These are phyloP conservation scores for Periophthalmodon schlosseri DNA, from an alignment of 2,113 vertebrate genomes.

Conservation along the genomic window DNA sequence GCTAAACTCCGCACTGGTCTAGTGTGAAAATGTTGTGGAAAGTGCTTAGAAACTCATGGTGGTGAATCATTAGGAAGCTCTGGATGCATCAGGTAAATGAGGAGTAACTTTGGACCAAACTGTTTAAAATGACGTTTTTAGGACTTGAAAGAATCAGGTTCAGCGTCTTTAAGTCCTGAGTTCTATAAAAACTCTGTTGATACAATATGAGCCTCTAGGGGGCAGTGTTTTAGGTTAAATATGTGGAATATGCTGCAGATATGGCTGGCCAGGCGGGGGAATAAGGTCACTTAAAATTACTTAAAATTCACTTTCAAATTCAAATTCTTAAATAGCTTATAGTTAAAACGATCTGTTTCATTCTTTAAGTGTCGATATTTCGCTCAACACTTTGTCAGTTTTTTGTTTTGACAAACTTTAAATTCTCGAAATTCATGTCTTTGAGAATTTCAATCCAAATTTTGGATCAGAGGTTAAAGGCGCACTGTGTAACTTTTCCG, in stretches of 20 bases:
- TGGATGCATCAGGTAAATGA: too few species aligned
- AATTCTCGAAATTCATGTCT: slow-evolving; percentile 47
- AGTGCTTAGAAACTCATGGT: too few species aligned
- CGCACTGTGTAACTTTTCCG: too few species aligned
- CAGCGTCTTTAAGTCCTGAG: too few species aligned
- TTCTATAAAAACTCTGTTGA: background rate
- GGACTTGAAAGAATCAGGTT: too few species aligned
- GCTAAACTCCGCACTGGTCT: too few species aligned
- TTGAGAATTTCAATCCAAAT: slow-evolving; percentile 31
- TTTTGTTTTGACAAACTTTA: slow-evolving; percentile 71
- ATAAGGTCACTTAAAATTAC: slow-evolving; percentile 77
- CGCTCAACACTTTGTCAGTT: slow-evolving; percentile 60
- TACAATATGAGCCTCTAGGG: background rate
- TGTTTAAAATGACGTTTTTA: too few species aligned
- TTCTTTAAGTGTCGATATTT: slow-evolving; percentile 58
- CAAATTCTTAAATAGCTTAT: slow-evolving; percentile 66
- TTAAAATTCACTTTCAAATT: slow-evolving; percentile 67
- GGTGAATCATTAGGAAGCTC: too few species aligned
- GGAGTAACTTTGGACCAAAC: too few species aligned
- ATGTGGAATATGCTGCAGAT: too few species aligned
- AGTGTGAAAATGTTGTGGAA: too few species aligned
- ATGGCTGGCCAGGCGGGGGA: background rate
- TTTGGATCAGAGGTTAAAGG: background rate
- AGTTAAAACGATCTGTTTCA: slow-evolving; percentile 51
- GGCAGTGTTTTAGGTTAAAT: background rate